phyloP scores from a whole-genome alignment of 2,888 invertebrate genomes.

The Xanthorhoe spadicearia region DNA sequence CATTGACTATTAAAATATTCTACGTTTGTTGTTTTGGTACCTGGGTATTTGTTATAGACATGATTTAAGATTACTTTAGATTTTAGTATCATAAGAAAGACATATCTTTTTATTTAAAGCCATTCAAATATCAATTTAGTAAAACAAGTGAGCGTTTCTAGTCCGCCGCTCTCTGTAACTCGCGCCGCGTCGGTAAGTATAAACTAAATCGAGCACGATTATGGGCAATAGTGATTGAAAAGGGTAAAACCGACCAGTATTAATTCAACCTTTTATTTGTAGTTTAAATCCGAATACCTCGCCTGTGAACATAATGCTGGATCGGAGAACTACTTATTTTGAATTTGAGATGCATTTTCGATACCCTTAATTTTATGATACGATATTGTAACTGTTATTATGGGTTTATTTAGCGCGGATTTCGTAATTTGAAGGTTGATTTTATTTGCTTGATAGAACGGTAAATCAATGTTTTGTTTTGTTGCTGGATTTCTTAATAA shows the following conservation, averaged over 20 bases:
- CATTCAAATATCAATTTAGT: too few relatives aligned
- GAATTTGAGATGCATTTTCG: conserved; percentile 36
- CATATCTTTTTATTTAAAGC: too few relatives aligned
- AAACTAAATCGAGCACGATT: conserved; percentile 77
- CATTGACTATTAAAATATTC: too few relatives aligned
- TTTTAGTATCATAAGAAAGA: too few relatives aligned
- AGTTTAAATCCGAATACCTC: conserved; percentile 59
- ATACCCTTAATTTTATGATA: conserved; percentile 40
- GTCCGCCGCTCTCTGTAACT: conserved; percentile 36
- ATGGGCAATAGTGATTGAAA: conserved; percentile 82
- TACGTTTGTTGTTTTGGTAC: too few relatives aligned
- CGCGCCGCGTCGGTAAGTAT: conserved; percentile 53
- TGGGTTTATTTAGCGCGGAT: conserved; percentile 34
- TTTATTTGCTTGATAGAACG: conserved; percentile 23
- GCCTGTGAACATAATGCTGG: conserved; percentile 55
- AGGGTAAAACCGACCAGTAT: conserved; percentile 74
- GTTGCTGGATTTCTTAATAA: background rate
- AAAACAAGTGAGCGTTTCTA: background rate
- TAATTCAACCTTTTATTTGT: conserved; percentile 65
- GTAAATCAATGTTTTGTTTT: conserved; percentile 7
- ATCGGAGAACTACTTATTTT: conserved; percentile 41
- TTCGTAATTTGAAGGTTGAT: conserved; percentile 30
- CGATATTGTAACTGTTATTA: conserved; percentile 39
- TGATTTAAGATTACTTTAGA: too few relatives aligned
- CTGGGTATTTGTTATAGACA: too few relatives aligned